Evolutionary conservation across 2,113 vertebrate genomes (phyloP).

Genomic region (Halichoerus grypus): DNA sequence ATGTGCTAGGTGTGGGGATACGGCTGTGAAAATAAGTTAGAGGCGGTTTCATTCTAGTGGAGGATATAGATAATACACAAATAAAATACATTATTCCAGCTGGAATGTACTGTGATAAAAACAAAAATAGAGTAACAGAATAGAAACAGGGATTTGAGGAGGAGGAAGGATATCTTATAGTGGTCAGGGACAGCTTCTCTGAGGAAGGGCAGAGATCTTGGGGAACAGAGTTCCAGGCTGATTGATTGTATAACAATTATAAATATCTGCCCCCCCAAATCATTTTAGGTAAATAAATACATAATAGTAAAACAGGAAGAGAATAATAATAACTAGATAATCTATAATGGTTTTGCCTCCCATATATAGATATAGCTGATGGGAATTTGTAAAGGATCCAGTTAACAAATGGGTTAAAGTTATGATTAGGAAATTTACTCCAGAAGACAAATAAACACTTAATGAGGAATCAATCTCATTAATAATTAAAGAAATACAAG

Average conservation of each 20-base stretch:
- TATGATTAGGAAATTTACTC: slow-evolving; percentile 37
- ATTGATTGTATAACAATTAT: neutral
- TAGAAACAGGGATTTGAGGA: neutral
- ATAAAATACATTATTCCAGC: neutral
- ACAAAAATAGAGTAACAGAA: neutral
- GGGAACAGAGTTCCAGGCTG: neutral
- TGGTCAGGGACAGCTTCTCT: neutral
- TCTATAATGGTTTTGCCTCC: neutral
- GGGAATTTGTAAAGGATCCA: slow-evolving; percentile 21
- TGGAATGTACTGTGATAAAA: neutral
- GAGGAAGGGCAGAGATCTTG: neutral
- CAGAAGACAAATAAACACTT: slow-evolving; percentile 18
- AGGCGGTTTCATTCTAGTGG: neutral
- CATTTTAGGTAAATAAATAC: neutral
- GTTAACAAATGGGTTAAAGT: slow-evolving; percentile 26
- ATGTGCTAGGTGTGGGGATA: neutral
- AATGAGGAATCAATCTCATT: neutral
- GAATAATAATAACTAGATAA: slow-evolving; percentile 6
- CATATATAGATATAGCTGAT: neutral
- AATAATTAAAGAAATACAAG: neutral
- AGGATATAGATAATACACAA: neutral
- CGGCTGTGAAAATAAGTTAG: neutral
- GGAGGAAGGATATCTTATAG: neutral
- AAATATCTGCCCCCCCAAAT: neutral
- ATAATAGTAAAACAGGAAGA: neutral